These are phyloP conservation scores for Phymorhynchus buccinoides DNA, from an alignment of 1,140 invertebrate genomes.

Conservation along the genomic window DNA sequence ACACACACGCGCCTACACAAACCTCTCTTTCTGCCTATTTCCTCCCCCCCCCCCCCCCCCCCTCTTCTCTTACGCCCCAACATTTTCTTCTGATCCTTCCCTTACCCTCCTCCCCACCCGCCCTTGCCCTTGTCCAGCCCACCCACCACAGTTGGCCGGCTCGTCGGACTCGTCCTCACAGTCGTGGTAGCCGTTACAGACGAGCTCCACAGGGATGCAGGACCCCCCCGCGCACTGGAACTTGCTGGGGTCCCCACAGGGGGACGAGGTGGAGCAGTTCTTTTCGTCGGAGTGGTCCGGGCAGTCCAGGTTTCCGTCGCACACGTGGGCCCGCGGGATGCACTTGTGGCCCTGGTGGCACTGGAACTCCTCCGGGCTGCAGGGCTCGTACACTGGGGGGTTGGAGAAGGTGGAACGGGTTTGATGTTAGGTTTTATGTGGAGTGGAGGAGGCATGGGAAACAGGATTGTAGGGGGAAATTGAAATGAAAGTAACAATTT, in stretches of 20 bases:
- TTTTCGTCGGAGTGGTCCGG: conserved; percentile 75
- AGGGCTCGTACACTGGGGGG: background rate
- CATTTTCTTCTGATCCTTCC: no score
- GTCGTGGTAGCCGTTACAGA: conserved; percentile 65
- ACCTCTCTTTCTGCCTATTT: no score
- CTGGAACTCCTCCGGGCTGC: background rate
- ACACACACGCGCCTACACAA: background rate
- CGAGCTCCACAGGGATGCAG: conserved; percentile 56
- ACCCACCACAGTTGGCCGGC: conserved; percentile 74
- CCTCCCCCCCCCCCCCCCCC: no score
- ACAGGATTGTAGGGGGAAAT: no score
- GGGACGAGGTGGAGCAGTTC: conserved; percentile 44
- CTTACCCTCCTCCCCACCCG: background rate
- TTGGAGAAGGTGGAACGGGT: no score
- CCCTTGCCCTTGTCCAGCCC: no score
- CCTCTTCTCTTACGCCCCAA: no score
- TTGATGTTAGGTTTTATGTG: no score
- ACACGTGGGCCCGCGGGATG: conserved; percentile 89
- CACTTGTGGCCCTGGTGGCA: conserved; percentile 74
- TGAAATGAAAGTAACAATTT: no score
- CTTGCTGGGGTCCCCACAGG: conserved; percentile 39
- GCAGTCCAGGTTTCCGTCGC: conserved; percentile 72
- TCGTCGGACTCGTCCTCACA: conserved; percentile 78
- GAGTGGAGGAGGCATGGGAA: no score
- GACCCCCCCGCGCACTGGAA: conserved; percentile 60